A percentile compares a stretch with the other conserved stretches of the same genome.
These are phyloP conservation scores for Oreochromis grahami DNA, from an alignment of 2,797 vertebrate species.

Conservation along the genomic window DNA sequence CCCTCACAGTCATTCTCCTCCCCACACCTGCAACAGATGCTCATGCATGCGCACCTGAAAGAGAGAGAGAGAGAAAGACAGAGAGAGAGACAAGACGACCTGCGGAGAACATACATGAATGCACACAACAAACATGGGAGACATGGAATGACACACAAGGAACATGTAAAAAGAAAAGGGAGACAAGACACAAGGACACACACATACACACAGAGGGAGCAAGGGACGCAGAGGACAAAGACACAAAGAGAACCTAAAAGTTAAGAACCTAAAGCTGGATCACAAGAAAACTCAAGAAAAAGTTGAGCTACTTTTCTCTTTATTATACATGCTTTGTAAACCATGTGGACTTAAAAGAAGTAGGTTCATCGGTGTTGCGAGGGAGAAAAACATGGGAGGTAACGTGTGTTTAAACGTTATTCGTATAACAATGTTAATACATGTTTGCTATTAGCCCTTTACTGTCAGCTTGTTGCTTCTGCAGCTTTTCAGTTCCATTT, in stretches of 20 bases:
- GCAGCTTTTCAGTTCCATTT: too few relatives aligned
- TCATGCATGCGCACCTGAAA: background rate
- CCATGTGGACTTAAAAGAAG: too few relatives aligned
- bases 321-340: too few relatives aligned
- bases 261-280: background rate
- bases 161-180: background rate
- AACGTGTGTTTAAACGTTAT: too few relatives aligned
- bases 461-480: too few relatives aligned
- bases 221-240: background rate
- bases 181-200: background rate
- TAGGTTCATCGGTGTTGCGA: too few relatives aligned
- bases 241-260: background rate
- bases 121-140: background rate
- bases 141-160: background rate
- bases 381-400: too few relatives aligned
- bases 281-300: background rate
- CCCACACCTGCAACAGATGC: background rate
- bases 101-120: background rate
- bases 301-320: too few relatives aligned
- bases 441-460: too few relatives aligned
- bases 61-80: background rate
- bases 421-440: too few relatives aligned
- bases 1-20: background rate
- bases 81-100: background rate
- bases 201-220: background rate